Conservation (phyloP, 2,888 invertebrate species). For the Alsophila aescularia region DNA sequence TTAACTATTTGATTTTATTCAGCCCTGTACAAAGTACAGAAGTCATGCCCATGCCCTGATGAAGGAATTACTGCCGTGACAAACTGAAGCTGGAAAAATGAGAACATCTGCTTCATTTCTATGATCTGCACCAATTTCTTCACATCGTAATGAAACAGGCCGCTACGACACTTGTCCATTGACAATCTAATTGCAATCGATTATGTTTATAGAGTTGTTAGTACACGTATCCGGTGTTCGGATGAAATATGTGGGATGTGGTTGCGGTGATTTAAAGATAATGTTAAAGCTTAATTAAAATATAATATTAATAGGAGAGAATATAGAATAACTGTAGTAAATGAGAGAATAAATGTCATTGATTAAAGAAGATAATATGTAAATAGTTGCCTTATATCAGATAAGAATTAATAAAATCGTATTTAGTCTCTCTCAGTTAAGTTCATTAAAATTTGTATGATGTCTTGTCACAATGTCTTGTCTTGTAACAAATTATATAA, state of each 20-base stretch:
- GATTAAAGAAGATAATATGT: background rate
- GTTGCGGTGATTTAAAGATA: conserved; percentile 17
- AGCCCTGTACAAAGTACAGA: too few relatives aligned
- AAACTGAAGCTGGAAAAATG: too few relatives aligned
- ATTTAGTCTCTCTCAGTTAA: too few relatives aligned
- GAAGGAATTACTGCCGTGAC: too few relatives aligned
- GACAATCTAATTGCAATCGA: conserved; percentile 80
- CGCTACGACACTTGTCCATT: conserved; percentile 75
- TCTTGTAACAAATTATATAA: too few relatives aligned
- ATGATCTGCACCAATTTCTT: conserved; percentile 53
- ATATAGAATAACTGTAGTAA: conserved; percentile 7
- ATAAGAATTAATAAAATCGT: too few relatives aligned
- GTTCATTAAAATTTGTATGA: too few relatives aligned
- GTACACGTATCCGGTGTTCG: conserved; percentile 31
- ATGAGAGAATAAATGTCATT: conserved; percentile 3
- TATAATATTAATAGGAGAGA: conserved; percentile 23
- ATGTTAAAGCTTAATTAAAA: conserved; percentile 27
- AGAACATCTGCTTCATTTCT: conserved; percentile 12
- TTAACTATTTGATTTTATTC: too few relatives aligned
- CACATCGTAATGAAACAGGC: conserved; percentile 67
- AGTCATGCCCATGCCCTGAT: too few relatives aligned
- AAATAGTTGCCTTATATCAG: too few relatives aligned
- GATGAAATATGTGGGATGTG: conserved; percentile 27
- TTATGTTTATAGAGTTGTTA: conserved; percentile 64
- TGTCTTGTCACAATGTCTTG: too few relatives aligned